phyloP scores from a whole-genome alignment of 1,140 invertebrate genomes.

The Phenacoccus solenopsis region DNA sequence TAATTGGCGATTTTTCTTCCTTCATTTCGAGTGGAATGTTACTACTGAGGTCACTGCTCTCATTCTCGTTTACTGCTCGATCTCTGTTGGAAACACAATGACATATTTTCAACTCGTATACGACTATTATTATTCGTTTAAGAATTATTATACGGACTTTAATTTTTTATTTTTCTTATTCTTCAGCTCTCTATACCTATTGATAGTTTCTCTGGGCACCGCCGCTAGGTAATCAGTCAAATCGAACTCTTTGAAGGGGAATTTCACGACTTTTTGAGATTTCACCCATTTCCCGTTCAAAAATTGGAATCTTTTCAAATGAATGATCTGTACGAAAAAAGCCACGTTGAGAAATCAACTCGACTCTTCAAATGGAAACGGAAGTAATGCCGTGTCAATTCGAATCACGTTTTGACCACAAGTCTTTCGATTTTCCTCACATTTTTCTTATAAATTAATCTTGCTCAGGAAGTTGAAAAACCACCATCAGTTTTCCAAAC shows the following conservation, averaged over 20 bases:
- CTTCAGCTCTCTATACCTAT: conserved; percentile 36
- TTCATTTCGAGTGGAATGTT: not conserved
- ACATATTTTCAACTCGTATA: no score
- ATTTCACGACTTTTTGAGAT: conserved; percentile 80
- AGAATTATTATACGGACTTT: conserved; percentile 3
- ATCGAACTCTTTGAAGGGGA: conserved; percentile 70
- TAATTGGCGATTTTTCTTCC: no score
- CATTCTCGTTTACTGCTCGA: not conserved
- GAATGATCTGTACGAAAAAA: conserved; percentile 57
- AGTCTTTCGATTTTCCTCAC: no score
- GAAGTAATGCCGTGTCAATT: no score
- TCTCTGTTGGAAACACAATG: not conserved
- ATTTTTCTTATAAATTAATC: no score
- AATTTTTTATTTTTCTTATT: conserved; percentile 11
- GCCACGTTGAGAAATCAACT: not conserved
- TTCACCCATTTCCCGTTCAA: conserved; percentile 84
- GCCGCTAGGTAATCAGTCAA: conserved; percentile 63
- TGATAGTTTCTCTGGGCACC: conserved; percentile 57
- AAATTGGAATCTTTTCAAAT: conserved; percentile 79
- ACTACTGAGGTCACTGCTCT: not conserved
- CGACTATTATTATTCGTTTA: not conserved
- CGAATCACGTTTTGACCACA: no score
- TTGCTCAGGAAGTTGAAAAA: no score
- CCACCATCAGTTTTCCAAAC: no score
- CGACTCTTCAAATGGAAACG: not conserved